Percentiles rank a stretch among this genome's conserved stretches.
phyloP scores from a whole-genome alignment of 2,888 invertebrate species.

The Lucinisca nassula region DNA sequence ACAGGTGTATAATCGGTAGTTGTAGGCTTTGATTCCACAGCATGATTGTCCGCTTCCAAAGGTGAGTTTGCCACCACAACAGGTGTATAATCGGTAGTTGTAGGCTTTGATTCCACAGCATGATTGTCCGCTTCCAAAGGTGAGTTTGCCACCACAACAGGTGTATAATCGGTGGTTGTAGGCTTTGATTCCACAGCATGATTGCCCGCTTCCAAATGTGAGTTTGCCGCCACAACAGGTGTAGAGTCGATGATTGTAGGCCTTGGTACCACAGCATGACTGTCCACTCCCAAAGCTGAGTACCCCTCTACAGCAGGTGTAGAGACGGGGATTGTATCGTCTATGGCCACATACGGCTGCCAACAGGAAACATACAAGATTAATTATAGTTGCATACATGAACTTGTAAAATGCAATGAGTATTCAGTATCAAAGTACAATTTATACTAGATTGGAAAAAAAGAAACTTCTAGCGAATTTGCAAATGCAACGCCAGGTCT shows the following conservation, averaged over 20 bases:
- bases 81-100: not conserved
- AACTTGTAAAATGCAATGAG: too few species aligned
- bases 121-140: not conserved
- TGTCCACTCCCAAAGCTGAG: not conserved
- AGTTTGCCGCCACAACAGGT: not conserved
- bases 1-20: not conserved
- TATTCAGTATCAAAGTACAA: too few species aligned
- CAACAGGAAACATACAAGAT: not conserved
- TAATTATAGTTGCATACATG: too few species aligned
- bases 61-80: not conserved
- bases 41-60: constrained; percentile 5
- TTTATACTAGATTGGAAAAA: too few species aligned
- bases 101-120: constrained; percentile 8
- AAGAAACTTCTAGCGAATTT: too few species aligned
- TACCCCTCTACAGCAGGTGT: not conserved
- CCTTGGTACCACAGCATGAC: not conserved
- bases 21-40: constrained; percentile 7
- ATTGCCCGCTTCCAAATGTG: not conserved
- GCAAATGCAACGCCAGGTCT: too few species aligned
- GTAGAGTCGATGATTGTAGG: not conserved
- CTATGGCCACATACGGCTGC: not conserved
- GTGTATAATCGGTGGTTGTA: not conserved
- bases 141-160: not conserved
- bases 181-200: not conserved
- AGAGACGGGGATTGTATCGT: not conserved